A percentile compares a stretch with the other conserved stretches of the same genome.
Evolutionary conservation across 64 coral and sea anemone species (phyloP).

Genomic region (Stylophora pistillata): DNA sequence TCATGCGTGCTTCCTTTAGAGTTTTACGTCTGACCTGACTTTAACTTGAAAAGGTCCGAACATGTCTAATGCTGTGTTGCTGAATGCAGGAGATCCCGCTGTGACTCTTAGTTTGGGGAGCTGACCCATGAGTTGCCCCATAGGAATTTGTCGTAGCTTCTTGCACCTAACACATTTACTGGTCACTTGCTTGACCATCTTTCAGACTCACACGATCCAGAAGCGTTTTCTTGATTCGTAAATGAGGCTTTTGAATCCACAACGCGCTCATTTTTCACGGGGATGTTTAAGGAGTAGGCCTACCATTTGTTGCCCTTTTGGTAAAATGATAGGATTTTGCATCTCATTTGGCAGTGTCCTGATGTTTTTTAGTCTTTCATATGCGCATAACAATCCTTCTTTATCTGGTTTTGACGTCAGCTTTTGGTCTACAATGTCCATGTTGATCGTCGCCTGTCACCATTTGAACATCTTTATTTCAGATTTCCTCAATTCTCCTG

Average conservation of each 20-base stretch:
- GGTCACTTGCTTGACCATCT: neutral
- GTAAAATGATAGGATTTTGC: slow-evolving; percentile 9
- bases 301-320: neutral
- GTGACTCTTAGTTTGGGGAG: neutral
- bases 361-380: slow-evolving; percentile 17
- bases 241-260: slow-evolving; percentile 19
- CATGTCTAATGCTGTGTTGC: neutral
- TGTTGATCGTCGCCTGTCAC: neutral
- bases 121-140: neutral
- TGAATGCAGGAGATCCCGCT: neutral
- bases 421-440: slow-evolving; percentile 14
- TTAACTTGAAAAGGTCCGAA: too few species aligned
- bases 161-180: neutral
- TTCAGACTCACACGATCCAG: neutral
- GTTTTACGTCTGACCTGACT: too few species aligned
- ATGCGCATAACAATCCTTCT: slow-evolving; percentile 20
- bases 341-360: neutral
- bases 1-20: neutral
- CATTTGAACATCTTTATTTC: slow-evolving; percentile 16
- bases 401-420: slow-evolving; percentile 10
- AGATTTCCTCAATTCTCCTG: slow-evolving; percentile 21
- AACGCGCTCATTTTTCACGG: neutral
- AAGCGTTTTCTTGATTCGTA: slow-evolving; percentile 9
- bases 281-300: neutral
- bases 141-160: neutral